Evolutionary conservation across 1,140 invertebrate species (phyloP), one percentile per base, ranked within the genome.

Genomic region (Popillia japonica): DNA sequence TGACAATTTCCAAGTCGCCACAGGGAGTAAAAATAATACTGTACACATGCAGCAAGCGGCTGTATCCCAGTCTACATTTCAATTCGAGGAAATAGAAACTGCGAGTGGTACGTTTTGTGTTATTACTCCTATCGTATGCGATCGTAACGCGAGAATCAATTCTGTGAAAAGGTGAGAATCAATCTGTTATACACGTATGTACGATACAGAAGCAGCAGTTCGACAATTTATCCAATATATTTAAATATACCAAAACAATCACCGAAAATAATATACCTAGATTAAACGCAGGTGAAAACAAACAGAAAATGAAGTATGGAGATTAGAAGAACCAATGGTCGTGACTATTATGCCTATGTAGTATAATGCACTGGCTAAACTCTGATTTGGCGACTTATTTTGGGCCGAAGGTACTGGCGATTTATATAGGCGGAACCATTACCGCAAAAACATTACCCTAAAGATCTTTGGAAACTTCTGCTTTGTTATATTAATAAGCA

Each of bases 1-100:
- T 55, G 48, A 55, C 48, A 55, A n/a, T 55, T 55, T 55, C 48
- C 48, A 55, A 14, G 48, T 55, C 48, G 48, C n/a, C 48, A 55
- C 48, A 17, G 48, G 48, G 48, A 55, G 48, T 55, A 55, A 17
- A 55, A 55, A 55, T 55, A 55, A 55, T 55, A 55, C 17, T 17
- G 48, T 34, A 34, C 48, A 55, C 48, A 55, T 55, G 48, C 17
- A 55, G 48, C 48, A 17, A 55, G 14, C 48, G n/a, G 48, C n/a
- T 14, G 48, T 55, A 55, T 55, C 48, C 14, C 48, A n/a, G n/a
- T 14, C 17, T 55, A 17, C 48, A 17, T 55, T 55, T 55, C 14
- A 17, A 34, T 55, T 55, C 48, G 14, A 55, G 14, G 48, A 55
- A 55, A 55, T 55, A 55, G 48, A 55, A 55, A 55, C 17, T 17